Evolutionary conservation across 2,888 invertebrate genomes (phyloP).

Genomic region (Tortricodes alternella): DNA sequence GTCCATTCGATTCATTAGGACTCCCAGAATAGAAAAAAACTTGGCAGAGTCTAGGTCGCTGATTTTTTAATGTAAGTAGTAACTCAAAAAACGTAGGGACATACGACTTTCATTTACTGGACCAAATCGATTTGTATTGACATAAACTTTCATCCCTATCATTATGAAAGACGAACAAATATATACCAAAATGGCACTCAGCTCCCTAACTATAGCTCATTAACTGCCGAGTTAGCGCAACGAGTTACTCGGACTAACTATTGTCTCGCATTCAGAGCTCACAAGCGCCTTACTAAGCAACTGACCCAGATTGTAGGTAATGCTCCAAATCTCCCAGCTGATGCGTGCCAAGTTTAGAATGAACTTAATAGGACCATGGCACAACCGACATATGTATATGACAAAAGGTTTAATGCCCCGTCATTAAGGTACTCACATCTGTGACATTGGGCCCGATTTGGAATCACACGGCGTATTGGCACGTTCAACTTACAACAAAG

Average conservation of each 20-base stretch:
- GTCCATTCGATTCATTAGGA: no score
- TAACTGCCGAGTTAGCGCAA: conserved; percentile 34
- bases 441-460: conserved; percentile 26
- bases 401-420: conserved; percentile 30
- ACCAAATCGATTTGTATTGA: no score
- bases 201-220: conserved; percentile 5
- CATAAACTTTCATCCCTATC: no score
- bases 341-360: conserved; percentile 65
- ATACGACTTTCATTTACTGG: no score
- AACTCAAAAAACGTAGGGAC: no score
- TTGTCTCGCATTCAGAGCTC: conserved; percentile 45
- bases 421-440: conserved; percentile 28
- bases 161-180: no score
- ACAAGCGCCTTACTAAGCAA: conserved; percentile 68
- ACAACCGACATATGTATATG: conserved; percentile 28
- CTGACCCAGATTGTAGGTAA: conserved; percentile 68
- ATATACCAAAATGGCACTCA: no score
- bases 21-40: no score
- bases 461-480: conserved; percentile 13
- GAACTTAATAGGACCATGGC: conserved; percentile 41
- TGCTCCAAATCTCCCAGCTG: conserved; percentile 66
- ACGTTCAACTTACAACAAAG: background rate
- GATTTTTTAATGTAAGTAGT: no score
- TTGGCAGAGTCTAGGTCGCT: no score
- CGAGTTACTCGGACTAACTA: conserved; percentile 32